Evolutionary conservation across 2,888 invertebrate species (phyloP), one percentile per base, ranked within the genome.

Genomic region (Chloromyia formosa): DNA sequence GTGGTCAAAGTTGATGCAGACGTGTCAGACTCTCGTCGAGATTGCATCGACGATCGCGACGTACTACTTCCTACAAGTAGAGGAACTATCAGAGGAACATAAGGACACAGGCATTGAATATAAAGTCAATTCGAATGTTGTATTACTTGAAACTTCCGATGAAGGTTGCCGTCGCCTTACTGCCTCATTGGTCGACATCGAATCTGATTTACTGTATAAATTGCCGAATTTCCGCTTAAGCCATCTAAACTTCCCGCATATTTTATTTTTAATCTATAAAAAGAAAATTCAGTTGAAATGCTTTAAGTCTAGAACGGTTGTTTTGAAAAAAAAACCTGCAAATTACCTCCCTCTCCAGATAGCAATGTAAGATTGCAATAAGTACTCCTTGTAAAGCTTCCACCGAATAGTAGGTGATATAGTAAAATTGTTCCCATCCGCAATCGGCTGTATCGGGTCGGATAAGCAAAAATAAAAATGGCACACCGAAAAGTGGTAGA

Each of bases 401-500:
- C 42, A 90, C 82, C 0, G 87, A 82, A 78, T 90, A 91, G 1
- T 89, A 87, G n/a, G 87, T 79, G 79, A 87, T 88, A 78, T 89
- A 89, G 80, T 90, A 91, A 14, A 86, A 81, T 79, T 90, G 89
- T 78, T 90, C 89, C 77, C 79, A 82, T 0, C 79, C 84, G 82
- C 87, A 90, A 79, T 85, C 86, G 0, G 84, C 84, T 0, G 89
- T 88, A 16, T 84, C 83, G 1, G 89, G 88, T 72, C 88, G 83
- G 49, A 89, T 86, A 0, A 88, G 87, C 0, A 90, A 89, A 73
- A 92, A 83, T 18, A 92, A 85, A 79, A 91, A 90, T 80, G 92
- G 92, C 0, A 90, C 86, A 1, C 92, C 92, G 78, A 92, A 91
- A 45, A 93, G 84, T 0, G 92, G 92, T 83, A 92, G 88, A 78